phyloP scores from a whole-genome alignment of 2,113 vertebrate genomes.

The Silurus meridionalis region DNA sequence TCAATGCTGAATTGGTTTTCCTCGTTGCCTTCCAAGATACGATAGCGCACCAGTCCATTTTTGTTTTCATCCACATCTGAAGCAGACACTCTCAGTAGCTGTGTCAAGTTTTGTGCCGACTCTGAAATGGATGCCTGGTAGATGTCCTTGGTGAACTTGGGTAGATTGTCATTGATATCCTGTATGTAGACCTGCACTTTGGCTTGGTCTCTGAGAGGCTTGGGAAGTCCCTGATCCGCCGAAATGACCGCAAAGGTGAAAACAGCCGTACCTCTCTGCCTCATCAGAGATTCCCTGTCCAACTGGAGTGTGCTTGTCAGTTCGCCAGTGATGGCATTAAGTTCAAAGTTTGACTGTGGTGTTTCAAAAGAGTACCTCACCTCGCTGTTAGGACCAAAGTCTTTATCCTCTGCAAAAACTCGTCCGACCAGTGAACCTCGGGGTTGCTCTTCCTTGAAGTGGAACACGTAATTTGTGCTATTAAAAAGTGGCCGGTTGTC shows the following conservation, averaged over 20 bases:
- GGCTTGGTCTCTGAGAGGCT: conserved; percentile 91
- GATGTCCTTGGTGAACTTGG: conserved; percentile 92
- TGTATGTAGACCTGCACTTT: conserved; percentile 92
- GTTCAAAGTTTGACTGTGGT: conserved; percentile 87
- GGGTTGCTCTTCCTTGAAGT: conserved; percentile 89
- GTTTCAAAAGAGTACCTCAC: conserved; percentile 89
- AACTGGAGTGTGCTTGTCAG: conserved; percentile 85
- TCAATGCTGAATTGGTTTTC: conserved; percentile 88
- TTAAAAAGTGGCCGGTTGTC: conserved; percentile 96
- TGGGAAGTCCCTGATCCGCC: conserved; percentile 92
- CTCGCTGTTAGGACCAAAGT: conserved; percentile 89
- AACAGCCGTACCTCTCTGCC: conserved; percentile 84
- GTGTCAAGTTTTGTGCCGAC: conserved; percentile 86
- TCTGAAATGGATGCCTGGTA: conserved; percentile 96
- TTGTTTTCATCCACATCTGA: conserved; percentile 92
- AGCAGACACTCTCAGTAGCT: conserved; percentile 89
- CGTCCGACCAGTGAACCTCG: conserved; percentile 85
- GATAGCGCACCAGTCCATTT: conserved; percentile 88
- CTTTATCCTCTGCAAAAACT: conserved; percentile 89
- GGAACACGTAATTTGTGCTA: conserved; percentile 95
- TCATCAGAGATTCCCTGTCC: conserved; percentile 91
- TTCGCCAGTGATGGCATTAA: conserved; percentile 85
- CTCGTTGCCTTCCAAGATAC: conserved; percentile 85
- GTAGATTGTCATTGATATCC: conserved; percentile 95
- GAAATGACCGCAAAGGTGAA: conserved; percentile 88